Percentiles rank a stretch among this genome's conserved stretches.
Conservation (phyloP, 2,797 vertebrate genomes). For the Galaxias olidus region DNA sequence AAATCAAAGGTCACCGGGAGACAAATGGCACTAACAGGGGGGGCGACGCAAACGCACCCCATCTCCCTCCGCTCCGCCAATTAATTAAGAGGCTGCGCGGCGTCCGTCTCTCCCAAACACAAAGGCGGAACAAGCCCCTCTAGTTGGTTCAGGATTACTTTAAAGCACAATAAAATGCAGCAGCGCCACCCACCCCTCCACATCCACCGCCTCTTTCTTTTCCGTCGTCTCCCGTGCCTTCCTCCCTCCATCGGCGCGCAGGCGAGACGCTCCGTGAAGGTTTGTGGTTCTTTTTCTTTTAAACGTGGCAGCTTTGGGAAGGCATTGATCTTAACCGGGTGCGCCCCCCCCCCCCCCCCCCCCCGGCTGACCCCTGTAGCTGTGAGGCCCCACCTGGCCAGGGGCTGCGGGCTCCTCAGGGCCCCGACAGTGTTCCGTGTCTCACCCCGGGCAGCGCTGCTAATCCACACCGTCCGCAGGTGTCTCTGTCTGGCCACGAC, state of each 20-base stretch:
- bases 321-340: conserved; percentile 70
- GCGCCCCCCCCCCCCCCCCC: conserved; percentile 44
- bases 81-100: conserved; percentile 77
- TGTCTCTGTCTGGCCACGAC: conserved; percentile 72
- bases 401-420: conserved; percentile 48
- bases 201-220: conserved; percentile 31
- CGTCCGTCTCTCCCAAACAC: conserved; percentile 57
- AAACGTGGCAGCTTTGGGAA: conserved; percentile 63
- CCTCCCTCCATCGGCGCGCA: conserved; percentile 52
- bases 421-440: conserved; percentile 59
- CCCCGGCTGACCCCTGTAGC: conserved; percentile 33
- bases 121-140: conserved; percentile 48
- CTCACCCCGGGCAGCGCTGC: conserved; percentile 63
- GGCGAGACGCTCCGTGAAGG: conserved; percentile 64
- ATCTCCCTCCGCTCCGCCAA: conserved; percentile 58
- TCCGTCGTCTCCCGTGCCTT: conserved; percentile 58
- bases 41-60: conserved; percentile 67
- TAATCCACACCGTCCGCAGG: conserved; percentile 71
- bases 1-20: conserved; percentile 82
- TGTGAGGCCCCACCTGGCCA: conserved; percentile 38
- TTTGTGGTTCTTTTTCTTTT: too few relatives aligned
- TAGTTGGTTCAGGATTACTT: conserved; percentile 42
- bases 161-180: conserved; percentile 35
- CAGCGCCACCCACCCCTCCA: too few relatives aligned
- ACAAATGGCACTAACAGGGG: conserved; percentile 76